Conservation (phyloP, 2,888 invertebrate genomes). For the Gibbula magus region DNA sequence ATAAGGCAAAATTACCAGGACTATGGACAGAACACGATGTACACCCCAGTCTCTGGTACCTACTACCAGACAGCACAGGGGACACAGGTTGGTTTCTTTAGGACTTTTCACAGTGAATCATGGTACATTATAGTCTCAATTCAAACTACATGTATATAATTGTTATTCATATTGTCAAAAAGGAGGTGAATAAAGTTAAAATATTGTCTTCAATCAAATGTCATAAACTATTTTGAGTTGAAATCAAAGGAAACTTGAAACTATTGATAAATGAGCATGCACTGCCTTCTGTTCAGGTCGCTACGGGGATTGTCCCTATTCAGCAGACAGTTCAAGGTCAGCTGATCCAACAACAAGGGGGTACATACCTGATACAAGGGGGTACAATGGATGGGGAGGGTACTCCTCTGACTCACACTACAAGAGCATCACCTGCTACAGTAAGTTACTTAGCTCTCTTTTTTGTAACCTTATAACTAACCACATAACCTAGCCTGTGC, state of each 20-base stretch:
- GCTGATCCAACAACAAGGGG: constrained; percentile 72
- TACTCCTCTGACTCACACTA: constrained; percentile 84
- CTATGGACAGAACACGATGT: constrained; percentile 76
- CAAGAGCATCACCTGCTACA: constrained; percentile 91
- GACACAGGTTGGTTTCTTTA: constrained; percentile 77
- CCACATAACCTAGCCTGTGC: too few species aligned
- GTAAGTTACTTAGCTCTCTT: constrained; percentile 79
- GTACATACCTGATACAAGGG: constrained; percentile 81
- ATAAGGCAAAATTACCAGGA: constrained; percentile 65
- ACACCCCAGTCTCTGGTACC: constrained; percentile 81
- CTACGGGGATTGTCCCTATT: constrained; percentile 55
- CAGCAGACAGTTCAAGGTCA: constrained; percentile 72
- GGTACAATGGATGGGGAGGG: constrained; percentile 78
- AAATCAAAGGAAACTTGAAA: too few species aligned
- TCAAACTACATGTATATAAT: neutral
- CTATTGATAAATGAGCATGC: neutral
- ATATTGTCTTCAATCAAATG: neutral
- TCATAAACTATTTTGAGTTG: neutral
- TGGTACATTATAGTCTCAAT: neutral
- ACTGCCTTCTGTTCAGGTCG: constrained; percentile 35
- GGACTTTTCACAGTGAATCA: neutral
- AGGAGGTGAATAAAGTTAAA: too few species aligned
- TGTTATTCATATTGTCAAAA: too few species aligned
- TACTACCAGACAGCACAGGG: constrained; percentile 82
- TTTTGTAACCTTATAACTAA: neutral